Evolutionary conservation across 2,888 invertebrate genomes (phyloP).

Genomic region (Tetropium fuscum): DNA sequence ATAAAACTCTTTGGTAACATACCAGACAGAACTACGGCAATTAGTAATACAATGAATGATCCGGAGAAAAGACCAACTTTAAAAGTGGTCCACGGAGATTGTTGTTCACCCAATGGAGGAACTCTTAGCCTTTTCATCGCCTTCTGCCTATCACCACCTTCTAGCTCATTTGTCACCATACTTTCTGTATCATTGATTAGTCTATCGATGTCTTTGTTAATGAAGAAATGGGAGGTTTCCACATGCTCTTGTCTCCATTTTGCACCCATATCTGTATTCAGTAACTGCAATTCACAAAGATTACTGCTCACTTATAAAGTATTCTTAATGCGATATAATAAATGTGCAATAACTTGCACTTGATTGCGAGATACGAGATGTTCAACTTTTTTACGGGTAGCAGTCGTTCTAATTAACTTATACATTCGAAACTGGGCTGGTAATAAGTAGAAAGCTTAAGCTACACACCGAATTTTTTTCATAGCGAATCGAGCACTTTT

Average conservation of each 20-base stretch:
- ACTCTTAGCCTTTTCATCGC: slow-evolving; percentile 91
- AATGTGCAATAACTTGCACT: too few relatives aligned
- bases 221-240: slow-evolving; percentile 86
- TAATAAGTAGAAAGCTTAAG: too few relatives aligned
- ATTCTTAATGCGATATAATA: too few relatives aligned
- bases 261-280: slow-evolving; percentile 72
- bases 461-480: too few relatives aligned
- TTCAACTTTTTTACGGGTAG: too few relatives aligned
- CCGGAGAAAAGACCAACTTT: slow-evolving; percentile 88
- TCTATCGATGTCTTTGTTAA: slow-evolving; percentile 87
- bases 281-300: slow-evolving; percentile 63
- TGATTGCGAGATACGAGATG: too few relatives aligned
- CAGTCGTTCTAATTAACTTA: too few relatives aligned
- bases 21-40: slow-evolving; percentile 80
- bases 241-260: slow-evolving; percentile 84
- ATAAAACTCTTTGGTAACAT: too few relatives aligned
- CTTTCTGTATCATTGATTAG: slow-evolving; percentile 85
- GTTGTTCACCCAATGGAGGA: slow-evolving; percentile 86
- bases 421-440: too few relatives aligned
- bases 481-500: too few relatives aligned
- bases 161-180: slow-evolving; percentile 76
- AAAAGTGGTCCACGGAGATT: slow-evolving; percentile 86
- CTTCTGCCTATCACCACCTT: slow-evolving; percentile 83
- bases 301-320: too few relatives aligned
- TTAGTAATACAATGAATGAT: slow-evolving; percentile 80